Evolutionary conservation across 2,113 vertebrate genomes (phyloP), one percentile per base, ranked within the genome.

Genomic region (Clarias batrachus): DNA sequence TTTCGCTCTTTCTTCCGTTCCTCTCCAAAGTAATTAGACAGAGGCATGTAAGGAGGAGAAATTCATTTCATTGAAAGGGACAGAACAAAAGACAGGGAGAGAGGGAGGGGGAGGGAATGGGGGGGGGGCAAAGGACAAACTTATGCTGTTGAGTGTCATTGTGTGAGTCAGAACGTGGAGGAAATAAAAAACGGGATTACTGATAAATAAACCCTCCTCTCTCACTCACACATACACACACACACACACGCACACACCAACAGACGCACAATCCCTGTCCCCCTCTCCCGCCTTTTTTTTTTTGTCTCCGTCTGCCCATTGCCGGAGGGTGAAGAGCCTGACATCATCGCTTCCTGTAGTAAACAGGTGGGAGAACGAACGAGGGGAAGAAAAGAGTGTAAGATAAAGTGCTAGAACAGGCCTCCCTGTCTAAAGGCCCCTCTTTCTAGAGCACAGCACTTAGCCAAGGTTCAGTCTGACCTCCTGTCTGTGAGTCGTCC

Each of bases 21-120:
- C 92, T 93, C 93, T 93, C 93, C 92, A 90, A 94, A 92, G 95
- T 96, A 96, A 96, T 97, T 96, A 97, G 94, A 95, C 95, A 95
- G 94, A 91, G 93, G 92, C 94, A 93, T 95, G 93, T 94, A 96
- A 95, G 94, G 92, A 94, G 93, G 95, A 94, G 93, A 95, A 93
- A 94, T 95, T 93, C 89, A 91, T 91, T 92, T 93, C 92, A 94
- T 93, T 92, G 91, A 93, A 92, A 81, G 82, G 57, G 82, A 85
- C 37, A 90, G 85, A 86, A 86, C 62, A 76, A 81, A 76, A 70
- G 70, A 78, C 81, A 85, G 70, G 60, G 78, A 79, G 87, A 85
- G 89, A 91, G 54, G 83, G 87, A 84, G 88, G 86, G 88, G 21
- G 80, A 91, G 87, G 89, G 87, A 79, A 54, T 88, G 71, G 87